phyloP scores from a whole-genome alignment of 2,113 vertebrate genomes.

The Nipponia nippon region DNA sequence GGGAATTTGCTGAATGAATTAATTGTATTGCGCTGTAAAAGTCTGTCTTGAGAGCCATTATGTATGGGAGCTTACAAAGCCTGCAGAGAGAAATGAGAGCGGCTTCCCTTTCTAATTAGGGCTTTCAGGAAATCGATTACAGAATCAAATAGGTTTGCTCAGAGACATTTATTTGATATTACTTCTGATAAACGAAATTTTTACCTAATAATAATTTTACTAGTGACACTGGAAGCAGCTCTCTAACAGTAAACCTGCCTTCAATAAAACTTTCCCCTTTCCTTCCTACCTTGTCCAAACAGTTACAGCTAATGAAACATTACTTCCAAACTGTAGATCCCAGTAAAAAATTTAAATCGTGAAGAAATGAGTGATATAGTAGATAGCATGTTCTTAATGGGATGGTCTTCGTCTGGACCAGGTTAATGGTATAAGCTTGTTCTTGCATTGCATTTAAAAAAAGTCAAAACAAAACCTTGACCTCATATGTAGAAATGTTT shows the following conservation, averaged over 20 bases:
- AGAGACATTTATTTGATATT: conserved; percentile 28
- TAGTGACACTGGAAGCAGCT: conserved; percentile 12
- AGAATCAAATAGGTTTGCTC: neutral
- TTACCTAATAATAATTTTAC: conserved; percentile 9
- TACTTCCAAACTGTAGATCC: neutral
- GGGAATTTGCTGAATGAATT: conserved; percentile 50
- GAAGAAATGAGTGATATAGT: neutral
- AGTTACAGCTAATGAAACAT: neutral
- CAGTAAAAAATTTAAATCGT: neutral
- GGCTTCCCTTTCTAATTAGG: conserved; percentile 32
- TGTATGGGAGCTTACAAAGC: neutral
- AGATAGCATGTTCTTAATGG: neutral
- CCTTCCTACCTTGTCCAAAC: neutral
- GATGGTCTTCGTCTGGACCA: neutral
- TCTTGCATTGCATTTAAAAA: neutral
- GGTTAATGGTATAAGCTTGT: neutral
- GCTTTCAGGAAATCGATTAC: conserved; percentile 55
- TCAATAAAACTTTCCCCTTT: neutral
- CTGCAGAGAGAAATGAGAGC: conserved; percentile 25
- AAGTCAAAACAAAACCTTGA: neutral
- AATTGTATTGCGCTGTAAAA: conserved; percentile 21
- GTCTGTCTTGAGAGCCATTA: conserved; percentile 5
- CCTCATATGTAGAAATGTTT: neutral
- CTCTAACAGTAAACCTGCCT: neutral
- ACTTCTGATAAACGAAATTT: conserved; percentile 22